A percentile compares a stretch with the other conserved stretches of the same genome.
Conservation (phyloP, 2,888 invertebrate genomes). For the Isotomurus palustris region DNA sequence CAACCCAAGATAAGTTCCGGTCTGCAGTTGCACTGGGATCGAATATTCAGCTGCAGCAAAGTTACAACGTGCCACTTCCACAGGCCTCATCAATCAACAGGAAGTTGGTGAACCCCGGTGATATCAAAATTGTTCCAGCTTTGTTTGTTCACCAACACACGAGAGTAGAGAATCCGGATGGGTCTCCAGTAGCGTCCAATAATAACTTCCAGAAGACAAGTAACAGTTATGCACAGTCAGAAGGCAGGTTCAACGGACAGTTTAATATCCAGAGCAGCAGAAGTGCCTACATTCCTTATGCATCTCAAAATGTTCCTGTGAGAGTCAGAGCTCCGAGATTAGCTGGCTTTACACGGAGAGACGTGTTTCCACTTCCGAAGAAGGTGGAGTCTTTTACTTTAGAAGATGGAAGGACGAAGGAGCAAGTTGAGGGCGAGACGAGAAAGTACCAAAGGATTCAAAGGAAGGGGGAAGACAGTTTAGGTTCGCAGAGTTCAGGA, state of each 20-base stretch:
- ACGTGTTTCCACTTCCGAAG: too few relatives aligned
- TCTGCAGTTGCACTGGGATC: too few relatives aligned
- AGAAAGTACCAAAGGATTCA: too few relatives aligned
- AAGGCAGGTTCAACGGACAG: background rate
- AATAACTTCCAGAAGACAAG: background rate
- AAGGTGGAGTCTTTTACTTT: slow-evolving; percentile 21
- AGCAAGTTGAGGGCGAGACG: slow-evolving; percentile 26
- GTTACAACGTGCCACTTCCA: slow-evolving; percentile 10
- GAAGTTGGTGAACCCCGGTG: slow-evolving; percentile 14
- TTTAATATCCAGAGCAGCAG: slow-evolving; percentile 2
- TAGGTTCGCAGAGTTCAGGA: background rate
- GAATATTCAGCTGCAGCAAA: slow-evolving; percentile 22
- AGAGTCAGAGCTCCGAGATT: slow-evolving; percentile 7
- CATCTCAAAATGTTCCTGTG: slow-evolving; percentile 8
- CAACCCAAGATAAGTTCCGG: background rate
- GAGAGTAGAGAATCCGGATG: slow-evolving; percentile 24
- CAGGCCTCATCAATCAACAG: slow-evolving; percentile 3
- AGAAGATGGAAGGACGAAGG: slow-evolving; percentile 27
- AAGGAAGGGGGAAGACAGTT: too few relatives aligned
- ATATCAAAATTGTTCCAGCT: slow-evolving; percentile 38
- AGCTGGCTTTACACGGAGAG: background rate
- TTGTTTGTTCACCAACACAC: slow-evolving; percentile 35
- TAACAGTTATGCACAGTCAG: slow-evolving; percentile 1
- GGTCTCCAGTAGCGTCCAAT: background rate
- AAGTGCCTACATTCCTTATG: slow-evolving; percentile 3